Evolutionary conservation across 1,140 invertebrate genomes (phyloP), one percentile per base, ranked within the genome.

Genomic region (Lepidotrigona ventralis): DNA sequence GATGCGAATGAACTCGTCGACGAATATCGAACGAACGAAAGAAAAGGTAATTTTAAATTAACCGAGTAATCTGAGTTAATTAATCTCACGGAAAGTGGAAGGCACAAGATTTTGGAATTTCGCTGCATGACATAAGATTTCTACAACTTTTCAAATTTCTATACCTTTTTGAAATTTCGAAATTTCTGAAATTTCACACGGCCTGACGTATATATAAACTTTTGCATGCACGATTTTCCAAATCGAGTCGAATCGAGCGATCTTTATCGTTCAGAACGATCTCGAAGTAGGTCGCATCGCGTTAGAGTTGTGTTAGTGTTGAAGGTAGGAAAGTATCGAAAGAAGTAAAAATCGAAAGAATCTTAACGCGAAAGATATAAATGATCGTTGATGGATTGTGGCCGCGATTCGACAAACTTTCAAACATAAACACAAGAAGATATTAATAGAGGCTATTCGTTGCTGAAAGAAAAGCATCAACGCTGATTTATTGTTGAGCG

Each of bases 381-480:
- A 66, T 74, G 51, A n/a, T 19, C 21, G 9, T 46, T 23, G 58
- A n/a, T 12, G 74, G 19, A 64, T 68, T 23, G 14, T 19, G n/a
- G 39, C 1, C n/a, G 14, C 53, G 72, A 81, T 81, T 81, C 60
- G 21, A 71, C 69, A 33, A 73, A 73, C 39, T 72, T 72, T 53
- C 56, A 21, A 80, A 80, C 54, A 33, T 73, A 73, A 80, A 80
- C 69, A 73, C 26, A 80, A 73, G 39, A 33, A 21, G 79, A 80
- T 73, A 73, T 80, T 53, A 80, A 72, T 63, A 73, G 68, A 53
- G 33, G 78, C 39, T n/a, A 39, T 23, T 14, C 54, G 29, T 51
- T 33, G 33, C 53, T 9, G 14, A 39, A 79, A 51, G 23, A 56
- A 51, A 46, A 29, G 17, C 21, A 4, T 33, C 39, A 19, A 23